These are phyloP conservation scores for Pipistrellus kuhlii DNA, from an alignment of 2,797 vertebrate species.

Conservation along the genomic window DNA sequence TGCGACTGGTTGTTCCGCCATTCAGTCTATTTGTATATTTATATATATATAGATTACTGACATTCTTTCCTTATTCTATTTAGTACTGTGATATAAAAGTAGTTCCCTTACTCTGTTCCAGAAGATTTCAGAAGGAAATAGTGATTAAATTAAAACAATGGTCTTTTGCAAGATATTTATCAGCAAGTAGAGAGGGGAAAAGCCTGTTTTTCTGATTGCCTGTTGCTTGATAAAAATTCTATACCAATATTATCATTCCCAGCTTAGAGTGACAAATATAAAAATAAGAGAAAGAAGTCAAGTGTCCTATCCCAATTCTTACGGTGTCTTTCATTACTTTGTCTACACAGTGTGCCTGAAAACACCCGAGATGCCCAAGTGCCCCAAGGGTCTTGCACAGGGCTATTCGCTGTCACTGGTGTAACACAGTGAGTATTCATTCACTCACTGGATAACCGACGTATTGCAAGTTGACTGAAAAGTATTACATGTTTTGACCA, in stretches of 20 bases:
- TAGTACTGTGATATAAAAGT: not conserved
- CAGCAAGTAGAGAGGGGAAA: not conserved
- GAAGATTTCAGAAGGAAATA: slow-evolving; percentile 4
- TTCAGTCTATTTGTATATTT: too few species aligned
- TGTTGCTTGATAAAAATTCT: not conserved
- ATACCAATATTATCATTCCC: not conserved
- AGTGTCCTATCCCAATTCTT: not conserved
- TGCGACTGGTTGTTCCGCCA: too few species aligned
- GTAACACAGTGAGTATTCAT: not conserved
- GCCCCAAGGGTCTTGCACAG: not conserved
- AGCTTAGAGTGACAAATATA: not conserved
- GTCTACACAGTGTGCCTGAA: not conserved
- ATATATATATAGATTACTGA: not conserved
- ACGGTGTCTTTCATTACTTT: not conserved
- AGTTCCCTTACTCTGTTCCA: not conserved
- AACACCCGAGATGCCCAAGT: not conserved
- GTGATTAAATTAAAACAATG: not conserved
- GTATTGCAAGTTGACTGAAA: not conserved
- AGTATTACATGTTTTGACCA: not conserved
- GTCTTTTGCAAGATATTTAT: not conserved
- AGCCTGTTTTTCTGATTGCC: not conserved
- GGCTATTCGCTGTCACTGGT: not conserved
- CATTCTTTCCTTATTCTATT: not conserved
- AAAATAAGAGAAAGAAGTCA: not conserved
- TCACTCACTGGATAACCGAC: not conserved